Conservation (phyloP, 2,888 invertebrate species). For the Lasioglossum malachurum region DNA sequence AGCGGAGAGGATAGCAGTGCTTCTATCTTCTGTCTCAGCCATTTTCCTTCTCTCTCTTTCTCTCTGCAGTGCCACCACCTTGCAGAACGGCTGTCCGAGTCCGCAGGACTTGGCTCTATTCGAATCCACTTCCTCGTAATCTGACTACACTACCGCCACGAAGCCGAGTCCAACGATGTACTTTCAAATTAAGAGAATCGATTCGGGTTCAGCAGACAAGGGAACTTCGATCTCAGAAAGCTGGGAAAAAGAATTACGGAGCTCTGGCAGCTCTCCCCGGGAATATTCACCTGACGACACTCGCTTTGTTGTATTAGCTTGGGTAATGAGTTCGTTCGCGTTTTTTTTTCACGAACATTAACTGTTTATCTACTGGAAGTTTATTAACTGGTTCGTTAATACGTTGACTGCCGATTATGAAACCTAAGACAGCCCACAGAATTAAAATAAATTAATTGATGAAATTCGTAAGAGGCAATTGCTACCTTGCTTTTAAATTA, state of each 20-base stretch:
- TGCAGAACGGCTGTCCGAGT: not conserved
- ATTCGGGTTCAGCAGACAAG: constrained; percentile 26
- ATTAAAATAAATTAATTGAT: no score
- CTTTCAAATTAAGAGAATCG: constrained; percentile 56
- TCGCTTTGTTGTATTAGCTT: not conserved
- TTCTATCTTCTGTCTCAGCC: constrained; percentile 31
- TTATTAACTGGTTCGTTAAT: not conserved
- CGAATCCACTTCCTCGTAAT: constrained; percentile 38
- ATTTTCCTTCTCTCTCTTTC: constrained; percentile 34
- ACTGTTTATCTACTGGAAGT: not conserved
- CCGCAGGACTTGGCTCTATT: not conserved
- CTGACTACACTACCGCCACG: constrained; percentile 38
- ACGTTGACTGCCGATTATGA: no score
- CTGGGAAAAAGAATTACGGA: constrained; percentile 32
- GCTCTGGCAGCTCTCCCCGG: not conserved
- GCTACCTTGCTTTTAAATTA: no score
- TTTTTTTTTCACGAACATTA: not conserved
- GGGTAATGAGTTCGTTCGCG: not conserved
- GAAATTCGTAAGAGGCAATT: no score
- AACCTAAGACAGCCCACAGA: no score
- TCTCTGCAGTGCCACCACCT: not conserved
- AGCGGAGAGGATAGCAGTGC: constrained; percentile 49
- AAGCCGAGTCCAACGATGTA: constrained; percentile 42
- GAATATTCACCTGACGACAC: not conserved
- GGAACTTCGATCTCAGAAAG: constrained; percentile 21